These are phyloP conservation scores for Labeo rohita DNA, from an alignment of 2,113 vertebrate species.

Conservation along the genomic window DNA sequence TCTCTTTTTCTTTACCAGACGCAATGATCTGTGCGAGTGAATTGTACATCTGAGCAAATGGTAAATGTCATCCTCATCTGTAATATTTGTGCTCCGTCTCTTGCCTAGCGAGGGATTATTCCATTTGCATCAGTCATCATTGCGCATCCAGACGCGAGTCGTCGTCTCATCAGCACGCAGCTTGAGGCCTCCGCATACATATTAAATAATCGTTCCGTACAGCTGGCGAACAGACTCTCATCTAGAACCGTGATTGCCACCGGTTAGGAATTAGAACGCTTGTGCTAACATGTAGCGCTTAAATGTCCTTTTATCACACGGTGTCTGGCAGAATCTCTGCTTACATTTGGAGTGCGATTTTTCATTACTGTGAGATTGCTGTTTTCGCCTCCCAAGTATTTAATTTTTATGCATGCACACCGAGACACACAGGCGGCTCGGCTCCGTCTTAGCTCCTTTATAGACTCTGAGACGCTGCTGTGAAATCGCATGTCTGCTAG, in stretches of 20 bases:
- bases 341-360: neutral
- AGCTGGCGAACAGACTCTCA: constrained; percentile 22
- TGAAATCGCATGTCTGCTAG: constrained; percentile 13
- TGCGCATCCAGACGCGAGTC: constrained; percentile 34
- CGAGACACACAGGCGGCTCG: neutral
- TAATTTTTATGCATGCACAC: neutral
- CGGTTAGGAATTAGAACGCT: constrained; percentile 24
- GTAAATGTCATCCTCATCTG: constrained; percentile 52
- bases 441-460: neutral
- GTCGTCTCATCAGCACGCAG: constrained; percentile 46
- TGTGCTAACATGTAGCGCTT: constrained; percentile 26
- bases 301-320: constrained; percentile 21
- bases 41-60: constrained; percentile 48
- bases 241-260: constrained; percentile 40
- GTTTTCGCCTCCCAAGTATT: neutral
- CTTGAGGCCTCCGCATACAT: constrained; percentile 29
- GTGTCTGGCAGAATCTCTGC: constrained; percentile 20
- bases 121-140: constrained; percentile 54
- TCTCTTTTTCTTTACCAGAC: neutral
- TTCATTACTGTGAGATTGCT: neutral
- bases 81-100: constrained; percentile 29
- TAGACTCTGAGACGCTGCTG: neutral
- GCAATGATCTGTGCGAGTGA: constrained; percentile 11
- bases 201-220: constrained; percentile 27
- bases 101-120: constrained; percentile 37